A percentile compares a stretch with the other conserved stretches of the same genome.
These are phyloP conservation scores for Criorhina ranunculi DNA, from an alignment of 2,888 invertebrate species.

Conservation along the genomic window DNA sequence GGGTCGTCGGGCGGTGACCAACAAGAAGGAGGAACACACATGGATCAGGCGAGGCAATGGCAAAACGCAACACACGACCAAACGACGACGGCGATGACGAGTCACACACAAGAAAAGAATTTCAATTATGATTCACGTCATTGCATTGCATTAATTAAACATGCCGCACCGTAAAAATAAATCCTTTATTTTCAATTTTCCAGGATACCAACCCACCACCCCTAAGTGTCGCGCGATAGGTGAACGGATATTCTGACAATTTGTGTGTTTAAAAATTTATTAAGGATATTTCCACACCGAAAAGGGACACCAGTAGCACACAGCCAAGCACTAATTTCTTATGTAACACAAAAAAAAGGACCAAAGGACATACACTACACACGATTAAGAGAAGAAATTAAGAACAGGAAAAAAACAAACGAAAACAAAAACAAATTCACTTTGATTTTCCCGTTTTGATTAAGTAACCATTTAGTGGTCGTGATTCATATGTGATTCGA, in stretches of 20 bases:
- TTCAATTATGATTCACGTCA: conserved; percentile 74
- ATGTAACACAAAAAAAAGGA: conserved; percentile 48
- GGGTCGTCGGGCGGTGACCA: conserved; percentile 55
- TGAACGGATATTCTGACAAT: conserved; percentile 16
- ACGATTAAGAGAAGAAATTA: conserved; percentile 5
- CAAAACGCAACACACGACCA: conserved; percentile 22
- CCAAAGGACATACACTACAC: neutral
- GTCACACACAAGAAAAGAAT: conserved; percentile 14
- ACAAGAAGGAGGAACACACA: conserved; percentile 20
- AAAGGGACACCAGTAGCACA: conserved; percentile 28
- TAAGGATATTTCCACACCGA: conserved; percentile 39
- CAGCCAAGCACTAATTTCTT: conserved; percentile 42
- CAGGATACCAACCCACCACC: conserved; percentile 38
- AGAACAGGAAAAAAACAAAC: conserved; percentile 9
- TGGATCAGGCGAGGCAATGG: conserved; percentile 4
- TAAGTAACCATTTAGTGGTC: conserved; percentile 69
- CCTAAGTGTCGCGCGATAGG: conserved; percentile 1
- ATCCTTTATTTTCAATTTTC: conserved; percentile 73
- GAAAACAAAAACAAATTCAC: conserved; percentile 14
- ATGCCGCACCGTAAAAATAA: conserved; percentile 51
- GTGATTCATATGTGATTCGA: conserved; percentile 60
- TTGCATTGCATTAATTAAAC: conserved; percentile 69
- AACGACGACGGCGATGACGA: conserved; percentile 12
- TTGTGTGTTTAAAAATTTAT: conserved; percentile 70
- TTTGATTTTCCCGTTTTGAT: conserved; percentile 51